These are phyloP conservation scores for Phenacoccus solenopsis DNA, from an alignment of 1,140 invertebrate genomes.

Conservation along the genomic window DNA sequence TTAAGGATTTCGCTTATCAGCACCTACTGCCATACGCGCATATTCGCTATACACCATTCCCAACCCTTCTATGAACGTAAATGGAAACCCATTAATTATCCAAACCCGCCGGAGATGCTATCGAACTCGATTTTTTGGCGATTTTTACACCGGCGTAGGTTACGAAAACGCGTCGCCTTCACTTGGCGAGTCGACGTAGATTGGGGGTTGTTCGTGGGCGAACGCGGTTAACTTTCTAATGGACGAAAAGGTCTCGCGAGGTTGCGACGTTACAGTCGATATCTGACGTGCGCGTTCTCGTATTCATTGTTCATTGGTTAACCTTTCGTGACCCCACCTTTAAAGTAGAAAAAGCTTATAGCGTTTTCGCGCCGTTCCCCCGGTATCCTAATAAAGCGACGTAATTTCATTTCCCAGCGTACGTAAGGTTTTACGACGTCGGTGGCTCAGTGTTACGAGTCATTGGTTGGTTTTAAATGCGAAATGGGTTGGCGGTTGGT, in stretches of 20 bases:
- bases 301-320: slow-evolving; percentile 17
- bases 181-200: neutral
- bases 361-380: neutral
- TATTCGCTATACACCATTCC: neutral
- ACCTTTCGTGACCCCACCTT: slow-evolving; percentile 15
- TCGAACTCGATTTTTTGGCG: neutral
- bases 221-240: slow-evolving; percentile 12
- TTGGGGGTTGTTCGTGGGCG: neutral
- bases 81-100: neutral
- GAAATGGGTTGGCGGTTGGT: neutral
- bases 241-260: slow-evolving; percentile 13
- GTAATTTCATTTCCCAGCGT: neutral
- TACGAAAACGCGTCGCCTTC: neutral
- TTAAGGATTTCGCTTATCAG: neutral
- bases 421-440: neutral
- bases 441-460: too few relatives aligned
- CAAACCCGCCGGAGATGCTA: neutral
- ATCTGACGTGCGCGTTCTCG: slow-evolving; percentile 9
- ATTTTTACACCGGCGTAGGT: neutral
- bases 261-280: slow-evolving; percentile 14
- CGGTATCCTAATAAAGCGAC: neutral
- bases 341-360: neutral
- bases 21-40: neutral
- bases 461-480: neutral
- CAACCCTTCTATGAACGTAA: neutral